A percentile compares a stretch with the other conserved stretches of the same genome.
Evolutionary conservation across 2,113 vertebrate genomes (phyloP).

Genomic region (Bubo blakistoni): DNA sequence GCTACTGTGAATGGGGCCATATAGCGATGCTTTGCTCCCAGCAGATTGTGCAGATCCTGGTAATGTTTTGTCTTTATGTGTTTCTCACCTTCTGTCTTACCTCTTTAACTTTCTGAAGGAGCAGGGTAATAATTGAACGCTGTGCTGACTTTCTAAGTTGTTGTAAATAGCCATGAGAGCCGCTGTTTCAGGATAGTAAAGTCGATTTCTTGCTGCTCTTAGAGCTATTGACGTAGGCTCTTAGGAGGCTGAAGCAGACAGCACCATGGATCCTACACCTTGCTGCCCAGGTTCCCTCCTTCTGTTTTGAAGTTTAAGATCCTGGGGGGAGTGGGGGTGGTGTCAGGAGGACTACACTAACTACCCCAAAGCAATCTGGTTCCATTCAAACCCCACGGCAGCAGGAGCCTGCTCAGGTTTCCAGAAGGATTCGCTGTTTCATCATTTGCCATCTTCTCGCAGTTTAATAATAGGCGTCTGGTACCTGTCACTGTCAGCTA

Average conservation of each 20-base stretch:
- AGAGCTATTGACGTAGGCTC: not conserved
- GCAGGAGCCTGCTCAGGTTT: not conserved
- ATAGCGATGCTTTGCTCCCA: constrained; percentile 28
- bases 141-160: not conserved
- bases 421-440: not conserved
- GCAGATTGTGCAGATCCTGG: constrained; percentile 6
- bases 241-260: not conserved
- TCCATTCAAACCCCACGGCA: not conserved
- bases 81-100: constrained; percentile 61
- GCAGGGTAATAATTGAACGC: not conserved
- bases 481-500: not conserved
- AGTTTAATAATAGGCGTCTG: not conserved
- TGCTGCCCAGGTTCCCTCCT: not conserved
- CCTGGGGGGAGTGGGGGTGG: too few relatives aligned
- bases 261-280: rapidly evolving
- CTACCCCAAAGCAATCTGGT: not conserved
- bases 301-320: not conserved
- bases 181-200: not conserved
- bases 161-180: not conserved
- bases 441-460: not conserved
- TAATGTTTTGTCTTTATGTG: constrained; percentile 53
- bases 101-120: constrained; percentile 52
- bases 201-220: not conserved
- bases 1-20: constrained; percentile 29
- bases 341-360: not conserved